Conservation (phyloP, 1,140 invertebrate species). For the Cheumatopsyche charites region DNA sequence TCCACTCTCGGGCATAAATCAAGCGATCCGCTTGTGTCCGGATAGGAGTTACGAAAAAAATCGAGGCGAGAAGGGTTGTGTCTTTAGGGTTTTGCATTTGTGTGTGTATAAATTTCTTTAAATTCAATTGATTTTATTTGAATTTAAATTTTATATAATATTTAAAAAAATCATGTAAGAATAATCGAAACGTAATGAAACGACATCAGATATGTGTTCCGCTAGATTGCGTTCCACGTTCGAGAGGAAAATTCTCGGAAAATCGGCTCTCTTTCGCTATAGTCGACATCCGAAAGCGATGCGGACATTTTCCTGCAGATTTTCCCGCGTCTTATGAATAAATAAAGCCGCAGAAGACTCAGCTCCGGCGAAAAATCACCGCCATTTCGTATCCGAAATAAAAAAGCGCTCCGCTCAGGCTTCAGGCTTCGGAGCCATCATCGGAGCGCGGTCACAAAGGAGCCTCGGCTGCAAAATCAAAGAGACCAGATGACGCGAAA, state of each 20-base stretch:
- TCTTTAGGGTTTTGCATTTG: too few species aligned
- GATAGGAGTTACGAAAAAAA: not conserved
- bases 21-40: not conserved
- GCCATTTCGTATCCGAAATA: not conserved
- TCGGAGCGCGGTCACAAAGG: not conserved
- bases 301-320: not conserved
- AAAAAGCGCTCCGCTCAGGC: too few species aligned
- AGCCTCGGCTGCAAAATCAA: constrained; percentile 3
- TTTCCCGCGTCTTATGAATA: constrained; percentile 3
- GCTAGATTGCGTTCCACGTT: too few species aligned
- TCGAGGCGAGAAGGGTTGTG: too few species aligned
- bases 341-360: constrained; percentile 1
- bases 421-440: not conserved
- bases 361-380: not conserved
- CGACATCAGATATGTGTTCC: too few species aligned
- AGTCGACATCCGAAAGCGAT: not conserved
- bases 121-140: too few species aligned
- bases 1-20: constrained; percentile 25
- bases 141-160: too few species aligned
- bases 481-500: constrained; percentile 1
- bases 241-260: too few species aligned
- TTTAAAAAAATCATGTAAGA: too few species aligned
- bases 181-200: too few species aligned
- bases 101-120: too few species aligned
- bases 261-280: too few species aligned